Percentiles rank a stretch among this genome's conserved stretches.
These are phyloP conservation scores for Anhinga rufa DNA, from an alignment of 2,113 vertebrate genomes.

Conservation along the genomic window DNA sequence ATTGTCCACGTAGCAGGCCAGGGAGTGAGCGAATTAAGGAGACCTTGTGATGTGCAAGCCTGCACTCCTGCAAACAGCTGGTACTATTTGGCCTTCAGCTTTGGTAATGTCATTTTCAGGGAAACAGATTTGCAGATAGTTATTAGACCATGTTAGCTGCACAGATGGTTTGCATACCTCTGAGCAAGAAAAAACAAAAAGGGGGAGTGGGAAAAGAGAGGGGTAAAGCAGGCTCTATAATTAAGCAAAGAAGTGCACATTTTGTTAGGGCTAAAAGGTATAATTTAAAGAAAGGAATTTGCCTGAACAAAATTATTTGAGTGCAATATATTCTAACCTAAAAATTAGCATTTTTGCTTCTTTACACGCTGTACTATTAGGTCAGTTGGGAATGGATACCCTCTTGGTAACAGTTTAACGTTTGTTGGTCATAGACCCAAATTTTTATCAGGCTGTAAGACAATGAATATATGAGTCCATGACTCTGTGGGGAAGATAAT, in stretches of 20 bases:
- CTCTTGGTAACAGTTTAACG: not conserved
- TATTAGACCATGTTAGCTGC: not conserved
- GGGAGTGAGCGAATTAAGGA: not conserved
- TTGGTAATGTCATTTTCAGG: not conserved
- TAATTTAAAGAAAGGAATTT: not conserved
- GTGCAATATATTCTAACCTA: not conserved
- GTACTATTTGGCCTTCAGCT: not conserved
- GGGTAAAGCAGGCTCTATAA: not conserved
- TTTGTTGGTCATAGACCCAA: not conserved
- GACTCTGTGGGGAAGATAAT: not conserved
- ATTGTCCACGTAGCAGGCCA: not conserved
- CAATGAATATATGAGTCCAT: not conserved
- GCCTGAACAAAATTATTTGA: not conserved
- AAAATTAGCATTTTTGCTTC: not conserved
- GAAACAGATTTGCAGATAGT: not conserved
- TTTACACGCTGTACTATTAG: not conserved
- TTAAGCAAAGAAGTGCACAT: not conserved
- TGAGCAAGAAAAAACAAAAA: not conserved
- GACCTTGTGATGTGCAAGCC: not conserved
- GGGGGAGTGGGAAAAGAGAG: not conserved
- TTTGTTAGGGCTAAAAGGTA: not conserved
- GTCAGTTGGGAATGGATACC: not conserved
- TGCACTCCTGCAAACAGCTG: not conserved
- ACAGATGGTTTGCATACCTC: slow-evolving; percentile 18
- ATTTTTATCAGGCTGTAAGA: not conserved